These are phyloP conservation scores for Cephus nigrinus DNA, from an alignment of 2,888 invertebrate species.

Conservation along the genomic window DNA sequence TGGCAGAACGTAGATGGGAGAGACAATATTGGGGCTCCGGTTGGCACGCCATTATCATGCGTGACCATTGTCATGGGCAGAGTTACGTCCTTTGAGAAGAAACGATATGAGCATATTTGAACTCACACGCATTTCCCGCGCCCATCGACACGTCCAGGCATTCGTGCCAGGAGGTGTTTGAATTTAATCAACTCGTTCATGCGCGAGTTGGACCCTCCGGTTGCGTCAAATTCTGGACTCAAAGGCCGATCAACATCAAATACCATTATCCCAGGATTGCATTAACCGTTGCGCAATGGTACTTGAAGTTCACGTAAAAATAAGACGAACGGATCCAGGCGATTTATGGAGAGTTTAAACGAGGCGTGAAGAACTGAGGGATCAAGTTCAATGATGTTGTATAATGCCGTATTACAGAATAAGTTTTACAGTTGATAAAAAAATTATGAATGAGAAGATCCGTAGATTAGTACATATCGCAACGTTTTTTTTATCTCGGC, in stretches of 20 bases:
- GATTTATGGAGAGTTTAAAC: background rate
- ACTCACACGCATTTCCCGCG: conserved; percentile 44
- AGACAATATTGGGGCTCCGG: conserved; percentile 28
- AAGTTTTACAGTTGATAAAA: background rate
- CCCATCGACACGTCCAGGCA: conserved; percentile 51
- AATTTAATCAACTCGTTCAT: conserved; percentile 65
- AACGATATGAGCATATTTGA: conserved; percentile 64
- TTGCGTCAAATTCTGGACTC: conserved; percentile 40
- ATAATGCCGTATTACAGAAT: background rate
- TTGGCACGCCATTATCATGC: conserved; percentile 61
- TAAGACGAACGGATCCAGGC: background rate
- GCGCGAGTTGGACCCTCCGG: conserved; percentile 51
- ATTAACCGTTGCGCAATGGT: background rate
- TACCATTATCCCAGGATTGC: conserved; percentile 51
- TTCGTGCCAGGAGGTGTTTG: conserved; percentile 63
- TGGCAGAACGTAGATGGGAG: background rate
- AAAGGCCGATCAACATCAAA: conserved; percentile 62
- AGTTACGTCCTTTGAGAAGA: conserved; percentile 54
- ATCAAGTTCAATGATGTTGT: background rate
- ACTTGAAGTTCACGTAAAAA: background rate
- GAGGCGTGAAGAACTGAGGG: background rate
- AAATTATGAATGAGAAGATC: background rate
- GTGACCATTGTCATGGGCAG: conserved; percentile 57
- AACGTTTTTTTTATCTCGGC: too few species aligned
- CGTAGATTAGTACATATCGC: background rate